Conservation (phyloP, 1,140 invertebrate genomes). For the Tenebrio molitor region DNA sequence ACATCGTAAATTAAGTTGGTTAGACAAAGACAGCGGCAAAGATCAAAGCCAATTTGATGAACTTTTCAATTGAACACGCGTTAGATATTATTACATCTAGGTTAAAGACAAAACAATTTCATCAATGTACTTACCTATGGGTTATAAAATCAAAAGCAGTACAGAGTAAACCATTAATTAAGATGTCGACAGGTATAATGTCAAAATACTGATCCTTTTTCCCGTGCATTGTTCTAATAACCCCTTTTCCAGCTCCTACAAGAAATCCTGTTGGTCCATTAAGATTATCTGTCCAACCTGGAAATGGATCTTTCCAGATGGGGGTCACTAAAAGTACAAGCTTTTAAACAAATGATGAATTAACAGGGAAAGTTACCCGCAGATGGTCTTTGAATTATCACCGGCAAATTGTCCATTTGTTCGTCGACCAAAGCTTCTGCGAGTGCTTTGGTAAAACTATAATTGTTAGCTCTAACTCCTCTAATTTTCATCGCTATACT, state of each 20-base stretch:
- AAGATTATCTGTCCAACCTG: constrained; percentile 94
- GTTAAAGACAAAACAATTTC: no score
- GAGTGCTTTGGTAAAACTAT: constrained; percentile 90
- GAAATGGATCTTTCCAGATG: constrained; percentile 79
- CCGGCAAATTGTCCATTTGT: constrained; percentile 76
- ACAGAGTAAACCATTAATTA: constrained; percentile 82
- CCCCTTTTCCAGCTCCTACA: constrained; percentile 84
- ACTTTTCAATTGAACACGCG: no score
- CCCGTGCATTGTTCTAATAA: constrained; percentile 86
- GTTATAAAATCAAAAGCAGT: constrained; percentile 72
- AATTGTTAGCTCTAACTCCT: constrained; percentile 87
- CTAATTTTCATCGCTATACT: constrained; percentile 65
- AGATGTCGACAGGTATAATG: constrained; percentile 86
- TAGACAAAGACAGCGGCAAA: no score
- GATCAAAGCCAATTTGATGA: no score
- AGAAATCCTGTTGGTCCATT: constrained; percentile 87
- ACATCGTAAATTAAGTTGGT: no score
- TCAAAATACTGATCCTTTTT: constrained; percentile 82
- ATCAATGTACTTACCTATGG: constrained; percentile 66
- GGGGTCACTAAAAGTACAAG: constrained; percentile 74
- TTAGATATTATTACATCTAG: no score
- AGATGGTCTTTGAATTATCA: constrained; percentile 90
- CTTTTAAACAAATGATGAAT: no score
- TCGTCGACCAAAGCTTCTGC: constrained; percentile 80
- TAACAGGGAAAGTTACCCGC: constrained; percentile 82